Evolutionary conservation across 2,797 vertebrate genomes (phyloP).

Genomic region (Neopelma chrysocephalum): DNA sequence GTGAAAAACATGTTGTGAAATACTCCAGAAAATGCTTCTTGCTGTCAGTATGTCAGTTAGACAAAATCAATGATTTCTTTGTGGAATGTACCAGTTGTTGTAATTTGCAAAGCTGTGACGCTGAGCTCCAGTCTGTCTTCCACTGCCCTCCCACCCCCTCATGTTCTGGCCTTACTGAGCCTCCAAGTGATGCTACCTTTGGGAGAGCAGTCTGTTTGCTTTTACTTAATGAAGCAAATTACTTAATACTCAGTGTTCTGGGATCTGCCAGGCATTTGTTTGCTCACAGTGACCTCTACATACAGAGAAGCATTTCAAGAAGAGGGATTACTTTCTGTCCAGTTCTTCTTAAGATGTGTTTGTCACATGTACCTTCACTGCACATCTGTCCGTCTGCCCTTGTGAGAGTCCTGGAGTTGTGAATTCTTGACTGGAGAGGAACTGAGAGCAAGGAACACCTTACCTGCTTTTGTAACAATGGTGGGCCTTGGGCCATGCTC

Average conservation of each 20-base stretch:
- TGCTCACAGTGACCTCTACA: slow-evolving; percentile 15
- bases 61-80: slow-evolving; percentile 58
- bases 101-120: slow-evolving; percentile 27
- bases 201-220: slow-evolving; percentile 32
- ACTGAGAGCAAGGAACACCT: background rate
- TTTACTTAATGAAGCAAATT: slow-evolving; percentile 38
- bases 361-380: background rate
- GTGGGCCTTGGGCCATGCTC: background rate
- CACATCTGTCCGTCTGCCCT: background rate
- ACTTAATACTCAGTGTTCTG: background rate
- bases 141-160: slow-evolving; percentile 22
- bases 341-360: background rate
- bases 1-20: slow-evolving; percentile 62
- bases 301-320: background rate
- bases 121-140: slow-evolving; percentile 6
- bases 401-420: background rate
- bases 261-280: slow-evolving; percentile 30
- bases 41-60: background rate
- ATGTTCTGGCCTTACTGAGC: slow-evolving; percentile 22
- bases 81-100: slow-evolving; percentile 55
- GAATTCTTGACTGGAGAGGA: background rate
- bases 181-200: slow-evolving; percentile 46
- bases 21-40: slow-evolving; percentile 20
- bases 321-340: slow-evolving; percentile 22
- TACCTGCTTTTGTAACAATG: background rate